Evolutionary conservation across 2,797 vertebrate genomes (phyloP).

Genomic region (Oryzias sinensis): DNA sequence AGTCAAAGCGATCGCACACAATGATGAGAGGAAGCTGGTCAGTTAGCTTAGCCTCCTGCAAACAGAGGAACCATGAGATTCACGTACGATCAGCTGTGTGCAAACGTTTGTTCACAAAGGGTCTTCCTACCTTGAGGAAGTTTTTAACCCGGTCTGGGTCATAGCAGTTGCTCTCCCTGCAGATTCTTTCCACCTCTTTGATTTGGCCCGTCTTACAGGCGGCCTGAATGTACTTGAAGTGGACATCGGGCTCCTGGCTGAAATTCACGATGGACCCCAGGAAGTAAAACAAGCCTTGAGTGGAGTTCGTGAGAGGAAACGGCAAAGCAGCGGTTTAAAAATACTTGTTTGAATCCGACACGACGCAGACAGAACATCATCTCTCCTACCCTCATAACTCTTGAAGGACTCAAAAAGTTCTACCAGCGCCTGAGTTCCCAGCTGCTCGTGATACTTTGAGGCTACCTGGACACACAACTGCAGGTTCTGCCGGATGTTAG

Average conservation of each 20-base stretch:
- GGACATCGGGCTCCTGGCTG: conserved; percentile 98
- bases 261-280: conserved; percentile 99
- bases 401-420: conserved; percentile 99
- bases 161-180: conserved; percentile 98
- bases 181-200: conserved; percentile 99
- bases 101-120: background rate
- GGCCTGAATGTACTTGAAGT: conserved; percentile 99
- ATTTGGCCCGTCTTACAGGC: conserved; percentile 99
- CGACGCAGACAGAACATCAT: no score
- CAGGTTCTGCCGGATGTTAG: conserved; percentile 97
- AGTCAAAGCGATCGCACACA: conserved; percentile 93
- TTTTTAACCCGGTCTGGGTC: conserved; percentile 98
- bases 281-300: conserved; percentile 92
- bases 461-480: conserved; percentile 98
- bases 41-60: conserved; percentile 92
- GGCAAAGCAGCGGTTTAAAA: no score
- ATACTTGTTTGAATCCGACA: no score
- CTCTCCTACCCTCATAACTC: conserved; percentile 92
- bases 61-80: background rate
- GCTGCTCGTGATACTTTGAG: conserved; percentile 97
- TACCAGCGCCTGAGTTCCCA: conserved; percentile 93
- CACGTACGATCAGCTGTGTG: background rate
- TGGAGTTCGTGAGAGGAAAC: no score
- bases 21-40: conserved; percentile 95
- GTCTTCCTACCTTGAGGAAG: conserved; percentile 89